phyloP scores from a whole-genome alignment of 2,797 vertebrate genomes.

The Streptopelia turtur region DNA sequence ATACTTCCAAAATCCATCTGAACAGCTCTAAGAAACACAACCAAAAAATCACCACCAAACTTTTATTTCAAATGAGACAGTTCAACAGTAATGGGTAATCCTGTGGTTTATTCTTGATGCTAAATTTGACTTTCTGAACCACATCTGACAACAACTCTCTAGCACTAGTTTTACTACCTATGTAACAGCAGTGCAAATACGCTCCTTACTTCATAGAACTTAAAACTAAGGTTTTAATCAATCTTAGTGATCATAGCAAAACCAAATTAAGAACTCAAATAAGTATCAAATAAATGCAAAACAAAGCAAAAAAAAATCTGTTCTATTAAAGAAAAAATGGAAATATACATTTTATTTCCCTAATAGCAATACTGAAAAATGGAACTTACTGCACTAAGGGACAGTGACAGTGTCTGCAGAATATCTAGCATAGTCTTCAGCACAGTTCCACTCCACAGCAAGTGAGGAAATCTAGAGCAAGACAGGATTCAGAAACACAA shows the following conservation, averaged over 20 bases:
- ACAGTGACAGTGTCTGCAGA: slow-evolving; percentile 93
- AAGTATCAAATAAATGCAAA: neutral
- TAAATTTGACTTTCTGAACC: neutral
- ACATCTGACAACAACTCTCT: neutral
- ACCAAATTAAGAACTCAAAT: neutral
- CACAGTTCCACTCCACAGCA: slow-evolving; percentile 97
- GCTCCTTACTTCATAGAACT: neutral
- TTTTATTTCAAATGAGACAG: neutral
- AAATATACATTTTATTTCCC: neutral
- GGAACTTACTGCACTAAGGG: slow-evolving; percentile 90
- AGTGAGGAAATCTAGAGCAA: slow-evolving; percentile 89
- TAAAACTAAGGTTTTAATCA: neutral
- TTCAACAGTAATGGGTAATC: neutral
- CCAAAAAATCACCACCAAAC: fast-evolving
- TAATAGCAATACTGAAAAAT: neutral
- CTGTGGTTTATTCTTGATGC: neutral
- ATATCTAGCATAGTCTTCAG: slow-evolving; percentile 98
- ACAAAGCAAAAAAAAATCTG: neutral
- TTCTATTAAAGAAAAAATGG: neutral
- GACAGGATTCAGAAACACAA: neutral
- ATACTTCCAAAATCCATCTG: neutral
- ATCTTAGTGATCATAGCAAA: neutral
- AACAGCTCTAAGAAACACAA: neutral
- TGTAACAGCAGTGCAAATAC: neutral
- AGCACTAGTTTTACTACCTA: neutral